Evolutionary conservation across 2,888 invertebrate species (phyloP).

Genomic region (Chloroclysta siterata): DNA sequence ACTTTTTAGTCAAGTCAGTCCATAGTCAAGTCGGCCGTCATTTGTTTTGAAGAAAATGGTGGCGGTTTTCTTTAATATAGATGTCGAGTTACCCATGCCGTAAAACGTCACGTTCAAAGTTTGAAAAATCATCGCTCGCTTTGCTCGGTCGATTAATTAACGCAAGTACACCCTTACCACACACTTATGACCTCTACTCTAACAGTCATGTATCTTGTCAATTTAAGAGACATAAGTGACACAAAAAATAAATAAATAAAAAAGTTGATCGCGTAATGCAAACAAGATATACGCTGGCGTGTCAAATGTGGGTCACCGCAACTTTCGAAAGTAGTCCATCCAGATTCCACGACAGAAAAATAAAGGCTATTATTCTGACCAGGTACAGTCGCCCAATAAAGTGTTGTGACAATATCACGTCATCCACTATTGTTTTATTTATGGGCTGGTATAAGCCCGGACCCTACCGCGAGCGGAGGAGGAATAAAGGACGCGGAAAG

Average conservation of each 20-base stretch:
- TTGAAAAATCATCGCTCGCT: not conserved
- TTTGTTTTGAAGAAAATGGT: too few relatives aligned
- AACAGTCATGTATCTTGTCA: conserved; percentile 29
- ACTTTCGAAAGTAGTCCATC: conserved; percentile 79
- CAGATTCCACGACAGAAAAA: conserved; percentile 66
- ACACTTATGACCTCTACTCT: conserved; percentile 9
- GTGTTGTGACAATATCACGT: not conserved
- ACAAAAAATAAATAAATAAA: conserved; percentile 25
- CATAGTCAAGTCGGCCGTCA: too few relatives aligned
- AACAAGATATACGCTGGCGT: conserved; percentile 47
- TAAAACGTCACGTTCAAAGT: too few relatives aligned
- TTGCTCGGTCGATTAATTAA: not conserved
- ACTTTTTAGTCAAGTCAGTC: too few relatives aligned
- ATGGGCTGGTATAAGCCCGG: too few relatives aligned
- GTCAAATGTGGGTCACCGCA: conserved; percentile 65
- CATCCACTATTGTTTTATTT: too few relatives aligned
- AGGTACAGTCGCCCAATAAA: conserved; percentile 30
- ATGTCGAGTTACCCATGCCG: too few relatives aligned
- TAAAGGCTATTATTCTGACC: conserved; percentile 62
- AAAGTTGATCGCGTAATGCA: conserved; percentile 31
- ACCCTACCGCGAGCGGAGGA: too few relatives aligned
- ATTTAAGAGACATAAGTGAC: conserved; percentile 11
- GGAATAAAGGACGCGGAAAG: too few relatives aligned
- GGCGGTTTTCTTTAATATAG: too few relatives aligned
- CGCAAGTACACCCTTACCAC: not conserved